These are phyloP conservation scores for Callyntrura sp. DNA, from an alignment of 2,888 invertebrate species.

Conservation along the genomic window DNA sequence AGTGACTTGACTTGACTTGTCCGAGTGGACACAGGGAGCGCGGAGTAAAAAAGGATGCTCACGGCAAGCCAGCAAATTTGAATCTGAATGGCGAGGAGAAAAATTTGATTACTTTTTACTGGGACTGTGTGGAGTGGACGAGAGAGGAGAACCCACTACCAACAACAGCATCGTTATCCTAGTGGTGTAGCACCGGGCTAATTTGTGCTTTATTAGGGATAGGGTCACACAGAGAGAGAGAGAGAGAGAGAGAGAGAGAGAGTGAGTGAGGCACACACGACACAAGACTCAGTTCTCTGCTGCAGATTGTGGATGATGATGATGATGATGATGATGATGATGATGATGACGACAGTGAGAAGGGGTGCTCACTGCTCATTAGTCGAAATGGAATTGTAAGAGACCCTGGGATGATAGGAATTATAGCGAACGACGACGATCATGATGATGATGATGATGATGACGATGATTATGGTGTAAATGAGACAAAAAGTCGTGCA, in stretches of 20 bases:
- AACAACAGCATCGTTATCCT: background rate
- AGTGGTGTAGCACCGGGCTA: background rate
- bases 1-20: background rate
- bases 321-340: conserved; percentile 10
- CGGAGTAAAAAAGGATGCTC: conserved; percentile 52
- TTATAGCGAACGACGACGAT: conserved; percentile 9
- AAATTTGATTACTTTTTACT: conserved; percentile 60
- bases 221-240: background rate
- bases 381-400: conserved; percentile 18
- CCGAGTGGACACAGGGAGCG: background rate
- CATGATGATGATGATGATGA: conserved; percentile 19
- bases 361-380: conserved; percentile 68
- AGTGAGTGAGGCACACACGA: conserved; percentile 43
- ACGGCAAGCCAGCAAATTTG: conserved; percentile 50
- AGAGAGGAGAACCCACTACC: too few relatives aligned
- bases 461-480: conserved; percentile 55
- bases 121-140: conserved; percentile 3
- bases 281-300: background rate
- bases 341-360: conserved; percentile 16
- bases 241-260: background rate
- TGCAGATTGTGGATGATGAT: too few relatives aligned
- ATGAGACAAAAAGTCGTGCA: conserved; percentile 57
- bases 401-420: conserved; percentile 23
- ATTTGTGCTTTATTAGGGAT: conserved; percentile 40
- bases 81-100: conserved; percentile 62